Base-by-base conservation (phyloP, 2,888 invertebrate species). In the Calliphora vomitoria region DNA sequence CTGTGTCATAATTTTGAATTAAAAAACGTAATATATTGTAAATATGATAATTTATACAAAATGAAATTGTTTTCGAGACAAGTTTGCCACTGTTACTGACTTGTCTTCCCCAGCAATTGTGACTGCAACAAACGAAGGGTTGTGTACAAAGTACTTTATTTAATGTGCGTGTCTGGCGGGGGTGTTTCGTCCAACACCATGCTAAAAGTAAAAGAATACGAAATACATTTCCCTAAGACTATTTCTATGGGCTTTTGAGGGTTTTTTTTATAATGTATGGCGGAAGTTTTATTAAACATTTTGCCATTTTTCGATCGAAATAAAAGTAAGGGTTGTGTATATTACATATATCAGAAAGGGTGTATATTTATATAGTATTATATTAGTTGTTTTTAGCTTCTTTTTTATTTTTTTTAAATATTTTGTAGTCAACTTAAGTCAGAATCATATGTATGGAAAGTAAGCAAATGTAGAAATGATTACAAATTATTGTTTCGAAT, bases 21-120 rank as follows among this genome's bases (percentile, higher is more conserved):
- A 25, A 25, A 25, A 25, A 25, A 38, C 13, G 44, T 50, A 76
- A 82, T 72, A 8, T 38, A 62, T 35, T 71, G 38, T 66, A 81
- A 76, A 85, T 76, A 82, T 85, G 80, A 53, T 85, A 85, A 85
- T 75, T 81, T 78, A 76, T 71, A 55, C 60, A 76, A 82, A 85
- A 38, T 71, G 13, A 55, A 81, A 74, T 72, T 41, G 13, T 47
- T 35, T 20, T 3, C 35, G 6, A 68, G 47, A 79, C 20, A 6
- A 20, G 8, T 6, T 69, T 69, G 31, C n/a, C 44, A 69, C 44
- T 64, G 13, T 18, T 50, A 55, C 10, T 3, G n/a, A 41, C 6
- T 76, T 76, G 50, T 50, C 25, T 55, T 38, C 20, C 15, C 8
- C 41, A 50, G 47, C 10, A 5, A 25, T 76, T 38, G 35, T 20